Conservation (phyloP, 2,888 invertebrate genomes). For the Dasysyrphus albostriatus region DNA sequence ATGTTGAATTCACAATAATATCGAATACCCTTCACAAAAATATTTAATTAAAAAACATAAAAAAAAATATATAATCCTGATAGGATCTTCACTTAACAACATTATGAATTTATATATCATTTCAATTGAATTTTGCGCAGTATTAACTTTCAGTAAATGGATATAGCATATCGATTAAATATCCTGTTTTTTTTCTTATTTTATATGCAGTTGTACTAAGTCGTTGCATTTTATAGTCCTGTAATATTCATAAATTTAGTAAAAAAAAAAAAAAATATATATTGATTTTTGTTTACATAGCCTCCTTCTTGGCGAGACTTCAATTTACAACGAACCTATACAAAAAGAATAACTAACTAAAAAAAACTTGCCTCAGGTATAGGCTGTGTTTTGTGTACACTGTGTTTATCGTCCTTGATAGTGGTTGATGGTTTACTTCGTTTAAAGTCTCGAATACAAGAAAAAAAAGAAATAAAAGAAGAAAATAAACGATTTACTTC, state of each 20-base stretch:
- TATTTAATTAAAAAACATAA: background rate
- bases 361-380: background rate
- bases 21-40: background rate
- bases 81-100: background rate
- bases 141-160: constrained; percentile 7
- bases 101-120: background rate
- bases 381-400: background rate
- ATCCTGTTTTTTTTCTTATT: background rate
- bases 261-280: background rate
- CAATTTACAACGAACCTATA: constrained; percentile 10
- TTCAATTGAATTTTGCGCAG: constrained; percentile 17
- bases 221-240: constrained; percentile 30
- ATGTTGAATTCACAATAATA: background rate
- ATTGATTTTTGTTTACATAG: constrained; percentile 25
- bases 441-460: background rate
- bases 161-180: constrained; percentile 15
- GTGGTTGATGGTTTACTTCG: constrained; percentile 1
- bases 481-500: constrained; percentile 11
- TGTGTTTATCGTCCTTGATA: constrained; percentile 14
- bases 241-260: constrained; percentile 20
- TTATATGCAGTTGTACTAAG: background rate
- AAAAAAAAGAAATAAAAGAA: background rate
- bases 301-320: constrained; percentile 5
- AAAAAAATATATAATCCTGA: background rate
- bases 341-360: background rate